Evolutionary conservation across 1,140 invertebrate species (phyloP).

Genomic region (Drosophila tani): DNA sequence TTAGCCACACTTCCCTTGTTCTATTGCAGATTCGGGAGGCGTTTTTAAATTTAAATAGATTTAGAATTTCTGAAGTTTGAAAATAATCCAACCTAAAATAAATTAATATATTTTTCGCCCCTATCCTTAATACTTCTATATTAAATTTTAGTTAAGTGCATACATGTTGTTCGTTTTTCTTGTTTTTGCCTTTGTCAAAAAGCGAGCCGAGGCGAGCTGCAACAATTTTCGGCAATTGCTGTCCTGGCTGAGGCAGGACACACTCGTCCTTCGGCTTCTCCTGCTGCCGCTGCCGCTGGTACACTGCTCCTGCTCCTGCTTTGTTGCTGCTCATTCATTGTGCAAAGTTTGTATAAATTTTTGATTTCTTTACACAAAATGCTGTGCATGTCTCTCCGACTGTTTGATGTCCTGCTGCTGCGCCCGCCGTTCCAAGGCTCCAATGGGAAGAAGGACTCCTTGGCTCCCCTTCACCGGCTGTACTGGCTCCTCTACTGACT

Average conservation of each 20-base stretch:
- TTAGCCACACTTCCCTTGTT: neutral
- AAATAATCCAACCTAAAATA: no score
- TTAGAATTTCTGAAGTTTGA: no score
- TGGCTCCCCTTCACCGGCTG: slow-evolving; percentile 8
- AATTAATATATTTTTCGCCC: neutral
- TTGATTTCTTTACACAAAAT: slow-evolving; percentile 84
- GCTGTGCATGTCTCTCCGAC: slow-evolving; percentile 73
- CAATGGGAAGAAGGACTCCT: neutral
- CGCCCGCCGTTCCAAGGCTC: slow-evolving; percentile 18
- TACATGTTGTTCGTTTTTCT: slow-evolving; percentile 48
- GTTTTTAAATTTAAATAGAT: neutral
- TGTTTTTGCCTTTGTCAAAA: slow-evolving; percentile 45
- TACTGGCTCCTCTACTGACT: slow-evolving; percentile 9
- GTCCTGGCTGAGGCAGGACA: slow-evolving; percentile 53
- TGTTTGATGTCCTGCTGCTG: slow-evolving; percentile 67
- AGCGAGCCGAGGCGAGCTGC: slow-evolving; percentile 47
- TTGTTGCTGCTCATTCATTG: slow-evolving; percentile 82
- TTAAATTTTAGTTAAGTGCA: slow-evolving; percentile 1
- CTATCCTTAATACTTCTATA: neutral
- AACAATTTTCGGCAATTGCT: slow-evolving; percentile 81
- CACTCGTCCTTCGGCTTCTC: slow-evolving; percentile 13
- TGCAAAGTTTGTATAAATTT: slow-evolving; percentile 83
- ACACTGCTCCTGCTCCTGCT: slow-evolving; percentile 34
- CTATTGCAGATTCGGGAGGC: neutral
- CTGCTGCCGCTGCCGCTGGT: neutral